Evolutionary conservation across 2,113 vertebrate species (phyloP).

Genomic region (Protomyctophum bolini): DNA sequence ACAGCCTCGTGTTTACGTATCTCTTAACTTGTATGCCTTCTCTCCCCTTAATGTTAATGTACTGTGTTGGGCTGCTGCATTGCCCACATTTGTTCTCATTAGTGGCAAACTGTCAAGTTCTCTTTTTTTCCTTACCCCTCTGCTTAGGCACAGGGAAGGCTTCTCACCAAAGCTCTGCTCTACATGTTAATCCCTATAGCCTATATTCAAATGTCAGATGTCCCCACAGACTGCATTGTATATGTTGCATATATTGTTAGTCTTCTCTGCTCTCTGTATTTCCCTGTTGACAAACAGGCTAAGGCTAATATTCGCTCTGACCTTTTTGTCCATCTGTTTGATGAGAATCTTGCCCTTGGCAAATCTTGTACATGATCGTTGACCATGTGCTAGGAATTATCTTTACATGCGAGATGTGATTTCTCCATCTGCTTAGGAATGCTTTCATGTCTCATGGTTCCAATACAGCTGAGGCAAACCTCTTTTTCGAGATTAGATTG

Average conservation of each 20-base stretch:
- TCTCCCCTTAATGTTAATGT: slow-evolving; percentile 32
- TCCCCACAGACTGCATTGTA: slow-evolving; percentile 28
- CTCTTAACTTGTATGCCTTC: slow-evolving; percentile 27
- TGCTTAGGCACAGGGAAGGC: slow-evolving; percentile 15
- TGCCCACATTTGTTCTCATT: slow-evolving; percentile 63
- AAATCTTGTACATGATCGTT: slow-evolving; percentile 12
- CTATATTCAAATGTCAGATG: slow-evolving; percentile 56
- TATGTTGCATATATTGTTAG: slow-evolving; percentile 21
- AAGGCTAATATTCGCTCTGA: slow-evolving; percentile 17
- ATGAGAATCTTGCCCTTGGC: not conserved
- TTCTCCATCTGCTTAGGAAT: slow-evolving; percentile 2
- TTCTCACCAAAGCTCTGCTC: slow-evolving; percentile 39
- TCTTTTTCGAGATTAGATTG: not conserved
- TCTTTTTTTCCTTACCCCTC: slow-evolving; percentile 40
- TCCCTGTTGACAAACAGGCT: slow-evolving; percentile 27
- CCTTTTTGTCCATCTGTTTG: slow-evolving; percentile 30
- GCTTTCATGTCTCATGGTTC: not conserved
- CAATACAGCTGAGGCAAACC: not conserved
- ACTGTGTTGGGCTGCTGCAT: slow-evolving; percentile 9
- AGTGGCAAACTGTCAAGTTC: slow-evolving; percentile 61
- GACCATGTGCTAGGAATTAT: slow-evolving; percentile 12
- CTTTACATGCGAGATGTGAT: not conserved
- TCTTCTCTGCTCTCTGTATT: slow-evolving; percentile 12
- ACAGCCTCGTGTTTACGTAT: slow-evolving; percentile 25
- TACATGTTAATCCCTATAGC: slow-evolving; percentile 42